Percentiles rank a stretch among this genome's conserved stretches.
These are phyloP conservation scores for Drosophila auraria DNA, from an alignment of 1,140 invertebrate genomes.

Conservation along the genomic window DNA sequence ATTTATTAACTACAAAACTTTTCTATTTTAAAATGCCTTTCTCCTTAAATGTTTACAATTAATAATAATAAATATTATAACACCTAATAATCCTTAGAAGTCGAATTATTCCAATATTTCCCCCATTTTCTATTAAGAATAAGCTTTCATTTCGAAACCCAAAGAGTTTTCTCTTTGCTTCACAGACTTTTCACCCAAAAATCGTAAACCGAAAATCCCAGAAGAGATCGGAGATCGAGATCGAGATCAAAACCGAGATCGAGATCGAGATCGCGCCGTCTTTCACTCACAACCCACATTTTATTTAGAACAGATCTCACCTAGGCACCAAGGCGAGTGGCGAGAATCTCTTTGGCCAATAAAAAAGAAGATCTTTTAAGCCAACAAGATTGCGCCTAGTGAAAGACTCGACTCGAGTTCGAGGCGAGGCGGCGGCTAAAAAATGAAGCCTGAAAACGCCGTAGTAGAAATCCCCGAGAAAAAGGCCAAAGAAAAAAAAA, in stretches of 20 bases:
- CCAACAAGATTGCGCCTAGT: constrained; percentile 64
- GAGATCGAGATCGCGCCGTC: constrained; percentile 27
- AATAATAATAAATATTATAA: background rate
- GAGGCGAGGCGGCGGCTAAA: constrained; percentile 1
- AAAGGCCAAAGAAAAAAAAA: constrained; percentile 47
- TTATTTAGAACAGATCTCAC: constrained; percentile 81
- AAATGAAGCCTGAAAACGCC: constrained; percentile 9
- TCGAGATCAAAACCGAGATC: background rate
- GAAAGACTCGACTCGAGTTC: constrained; percentile 50
- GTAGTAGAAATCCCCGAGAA: constrained; percentile 62
- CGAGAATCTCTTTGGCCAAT: constrained; percentile 76
- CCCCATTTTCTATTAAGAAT: background rate
- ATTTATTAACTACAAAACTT: too few species aligned
- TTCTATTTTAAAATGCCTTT: too few species aligned
- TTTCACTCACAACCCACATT: constrained; percentile 75
- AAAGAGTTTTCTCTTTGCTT: constrained; percentile 64
- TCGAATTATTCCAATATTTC: background rate
- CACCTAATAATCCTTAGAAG: too few species aligned
- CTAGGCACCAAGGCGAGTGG: constrained; percentile 48
- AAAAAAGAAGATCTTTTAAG: constrained; percentile 70
- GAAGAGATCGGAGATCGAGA: background rate
- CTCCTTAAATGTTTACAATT: too few species aligned
- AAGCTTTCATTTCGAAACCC: constrained; percentile 14
- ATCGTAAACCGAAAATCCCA: constrained; percentile 49
- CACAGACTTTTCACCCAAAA: constrained; percentile 70